Conservation (phyloP, 1,140 invertebrate species). For the Micrasema longulum region DNA sequence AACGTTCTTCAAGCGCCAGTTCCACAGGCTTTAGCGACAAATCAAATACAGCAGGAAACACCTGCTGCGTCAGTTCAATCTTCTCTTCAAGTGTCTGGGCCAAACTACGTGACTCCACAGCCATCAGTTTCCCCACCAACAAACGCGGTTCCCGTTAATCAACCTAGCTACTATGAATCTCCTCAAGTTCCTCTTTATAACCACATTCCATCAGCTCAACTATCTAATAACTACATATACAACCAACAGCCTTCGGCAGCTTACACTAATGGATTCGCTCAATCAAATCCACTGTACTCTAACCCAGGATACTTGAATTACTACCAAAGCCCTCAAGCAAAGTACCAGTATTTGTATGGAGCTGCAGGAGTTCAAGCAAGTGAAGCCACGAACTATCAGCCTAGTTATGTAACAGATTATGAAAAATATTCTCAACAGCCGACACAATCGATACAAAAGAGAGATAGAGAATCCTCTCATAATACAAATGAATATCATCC, state of each 20-base stretch:
- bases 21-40: constrained; percentile 1
- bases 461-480: constrained; percentile 52
- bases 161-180: constrained; percentile 38
- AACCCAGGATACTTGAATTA: constrained; percentile 62
- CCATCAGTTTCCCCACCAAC: constrained; percentile 18
- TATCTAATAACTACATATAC: constrained; percentile 61
- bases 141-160: neutral
- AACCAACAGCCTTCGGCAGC: constrained; percentile 58
- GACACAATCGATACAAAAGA: constrained; percentile 59
- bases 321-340: constrained; percentile 62
- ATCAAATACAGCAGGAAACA: neutral
- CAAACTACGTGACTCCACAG: constrained; percentile 35
- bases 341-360: constrained; percentile 59
- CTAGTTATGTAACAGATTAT: constrained; percentile 55
- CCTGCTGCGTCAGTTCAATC: neutral
- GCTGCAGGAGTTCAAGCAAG: constrained; percentile 13
- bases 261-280: constrained; percentile 60
- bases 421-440: constrained; percentile 61
- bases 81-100: neutral
- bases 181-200: constrained; percentile 26
- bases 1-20: constrained; percentile 18
- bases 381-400: constrained; percentile 37
- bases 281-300: constrained; percentile 47
- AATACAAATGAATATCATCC: constrained; percentile 57
- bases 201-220: constrained; percentile 54